Percentiles rank a stretch among this genome's conserved stretches.
Evolutionary conservation across 2,797 vertebrate species (phyloP).

Genomic region (Tenualosa ilisha): DNA sequence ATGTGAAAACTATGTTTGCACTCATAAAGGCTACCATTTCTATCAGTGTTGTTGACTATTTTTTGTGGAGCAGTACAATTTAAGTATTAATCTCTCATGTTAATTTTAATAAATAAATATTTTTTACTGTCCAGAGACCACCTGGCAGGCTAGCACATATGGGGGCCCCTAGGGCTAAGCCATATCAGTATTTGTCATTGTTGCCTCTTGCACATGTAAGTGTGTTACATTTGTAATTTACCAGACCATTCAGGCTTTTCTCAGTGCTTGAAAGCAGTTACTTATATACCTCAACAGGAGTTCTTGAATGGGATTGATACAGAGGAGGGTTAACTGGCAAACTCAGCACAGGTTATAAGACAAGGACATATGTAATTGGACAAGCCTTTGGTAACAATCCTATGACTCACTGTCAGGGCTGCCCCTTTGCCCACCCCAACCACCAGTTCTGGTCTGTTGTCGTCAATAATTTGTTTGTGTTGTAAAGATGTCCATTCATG

Average conservation of each 20-base stretch:
- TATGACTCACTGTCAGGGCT: constrained; percentile 44
- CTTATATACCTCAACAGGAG: constrained; percentile 54
- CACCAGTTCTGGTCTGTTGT: background rate
- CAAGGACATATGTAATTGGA: constrained; percentile 41
- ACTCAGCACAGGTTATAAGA: constrained; percentile 28
- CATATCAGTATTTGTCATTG: constrained; percentile 41
- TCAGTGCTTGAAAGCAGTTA: constrained; percentile 50
- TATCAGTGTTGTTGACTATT: no score
- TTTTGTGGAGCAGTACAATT: no score
- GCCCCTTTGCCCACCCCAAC: constrained; percentile 25
- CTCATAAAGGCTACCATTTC: no score
- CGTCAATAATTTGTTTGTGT: no score
- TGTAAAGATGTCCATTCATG: no score
- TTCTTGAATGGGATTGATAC: constrained; percentile 43
- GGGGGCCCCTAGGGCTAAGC: no score
- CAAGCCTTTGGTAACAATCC: constrained; percentile 39
- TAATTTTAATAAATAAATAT: no score
- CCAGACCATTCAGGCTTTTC: constrained; percentile 28
- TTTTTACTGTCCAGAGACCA: no score
- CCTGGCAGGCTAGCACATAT: no score
- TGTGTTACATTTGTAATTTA: constrained; percentile 8
- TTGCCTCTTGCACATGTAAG: constrained; percentile 17
- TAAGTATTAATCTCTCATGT: no score
- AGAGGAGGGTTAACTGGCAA: constrained; percentile 41
- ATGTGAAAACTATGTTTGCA: no score